Base-by-base conservation (phyloP, 2,113 vertebrate species). In the Oncorhynchus tshawytscha region DNA sequence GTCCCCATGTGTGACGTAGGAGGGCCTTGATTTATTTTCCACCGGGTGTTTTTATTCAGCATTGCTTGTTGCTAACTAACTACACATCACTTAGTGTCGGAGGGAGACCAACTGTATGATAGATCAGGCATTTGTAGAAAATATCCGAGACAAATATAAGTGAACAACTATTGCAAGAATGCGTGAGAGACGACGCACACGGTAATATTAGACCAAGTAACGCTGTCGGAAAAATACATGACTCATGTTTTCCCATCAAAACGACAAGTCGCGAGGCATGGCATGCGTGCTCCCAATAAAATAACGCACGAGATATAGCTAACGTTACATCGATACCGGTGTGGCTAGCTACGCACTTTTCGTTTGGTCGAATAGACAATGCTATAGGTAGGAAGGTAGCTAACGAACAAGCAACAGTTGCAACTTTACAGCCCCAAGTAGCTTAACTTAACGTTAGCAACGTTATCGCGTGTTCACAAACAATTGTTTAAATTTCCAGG, bases 1-100 rank as follows among this genome's bases (percentile, higher is more conserved):
- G 15, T 20, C 2, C 29, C 25, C 13, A 34, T 64, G 73, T 25
- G 76, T 86, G 86, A 83, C 83, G 83, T 85, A 87, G 74, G 78
- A 80, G 82, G 79, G 76, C 71, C 83, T 78, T 78, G 79, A 76
- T 89, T 89, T 87, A 76, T 89, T 89, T 86, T 76, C 72, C 83
- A 76, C 20, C 31, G 79, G 75, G 74, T 75, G 72, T 78, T 20
- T 79, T 78, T 72, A 25, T 76, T 70, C 34, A 67, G n/a, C 22
- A 18, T 20, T 71, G 71, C 25, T 18, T 8, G 18, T 11, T 20
- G 64, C 15, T 54, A 5, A 1, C 51, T 54, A 54, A 1, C 7
- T 71, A 24, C 25, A 59, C 12, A 81, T 79, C 73, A 74, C 70
- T 75, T 70, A 68, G 57, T 18, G 16, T 54, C 51, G 77, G 24